These are phyloP conservation scores for Orycteropus afer DNA, from an alignment of 2,113 vertebrate genomes.

Conservation along the genomic window DNA sequence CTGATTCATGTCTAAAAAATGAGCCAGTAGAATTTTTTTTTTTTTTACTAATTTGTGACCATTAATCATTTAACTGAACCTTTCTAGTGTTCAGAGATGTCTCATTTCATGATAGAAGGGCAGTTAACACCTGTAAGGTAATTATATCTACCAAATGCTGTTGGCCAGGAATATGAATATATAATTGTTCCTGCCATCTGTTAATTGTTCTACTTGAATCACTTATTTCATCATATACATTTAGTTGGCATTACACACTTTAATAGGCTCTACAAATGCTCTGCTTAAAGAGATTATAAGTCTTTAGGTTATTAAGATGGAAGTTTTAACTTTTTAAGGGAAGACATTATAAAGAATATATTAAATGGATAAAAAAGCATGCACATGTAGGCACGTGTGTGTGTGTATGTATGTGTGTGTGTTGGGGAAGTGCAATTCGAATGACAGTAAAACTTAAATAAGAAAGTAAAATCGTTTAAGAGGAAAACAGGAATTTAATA, in stretches of 20 bases:
- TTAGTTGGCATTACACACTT: conserved; percentile 81
- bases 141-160: conserved; percentile 90
- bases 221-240: conserved; percentile 86
- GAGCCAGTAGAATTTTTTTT: conserved; percentile 58
- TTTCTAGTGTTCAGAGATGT: conserved; percentile 79
- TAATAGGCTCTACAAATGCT: conserved; percentile 81
- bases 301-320: conserved; percentile 45
- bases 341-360: not conserved
- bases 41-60: conserved; percentile 76
- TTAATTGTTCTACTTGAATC: conserved; percentile 88
- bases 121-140: conserved; percentile 90
- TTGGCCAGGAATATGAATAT: conserved; percentile 88
- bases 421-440: not conserved
- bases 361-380: not conserved
- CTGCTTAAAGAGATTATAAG: conserved; percentile 22
- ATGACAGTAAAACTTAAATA: not conserved
- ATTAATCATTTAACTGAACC: conserved; percentile 80
- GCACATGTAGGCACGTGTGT: not conserved
- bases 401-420: not conserved
- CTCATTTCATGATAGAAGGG: conserved; percentile 81
- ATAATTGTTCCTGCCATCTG: conserved; percentile 89
- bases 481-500: not conserved
- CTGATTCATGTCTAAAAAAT: conserved; percentile 29
- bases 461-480: not conserved
- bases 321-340: conserved; percentile 46